Percentiles rank a stretch among this genome's conserved stretches.
Evolutionary conservation across 2,888 invertebrate species (phyloP).

Genomic region (Drosophila stalkeri): DNA sequence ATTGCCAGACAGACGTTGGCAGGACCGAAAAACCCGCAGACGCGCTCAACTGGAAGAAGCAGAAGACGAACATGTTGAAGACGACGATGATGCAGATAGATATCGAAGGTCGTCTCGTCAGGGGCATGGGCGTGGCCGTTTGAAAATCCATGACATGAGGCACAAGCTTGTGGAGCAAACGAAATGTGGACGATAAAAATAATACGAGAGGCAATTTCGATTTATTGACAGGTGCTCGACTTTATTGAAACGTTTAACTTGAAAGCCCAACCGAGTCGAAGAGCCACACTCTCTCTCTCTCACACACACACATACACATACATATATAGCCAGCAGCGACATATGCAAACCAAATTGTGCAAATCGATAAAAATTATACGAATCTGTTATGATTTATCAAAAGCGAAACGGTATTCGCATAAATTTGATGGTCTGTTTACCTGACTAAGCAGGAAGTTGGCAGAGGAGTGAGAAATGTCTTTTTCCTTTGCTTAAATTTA

Average conservation of each 20-base stretch:
- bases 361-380: constrained; percentile 73
- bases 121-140: constrained; percentile 34
- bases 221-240: constrained; percentile 82
- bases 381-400: constrained; percentile 73
- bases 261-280: constrained; percentile 48
- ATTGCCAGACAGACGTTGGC: constrained; percentile 21
- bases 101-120: constrained; percentile 41
- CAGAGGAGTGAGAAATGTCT: not conserved
- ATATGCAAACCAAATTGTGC: constrained; percentile 74
- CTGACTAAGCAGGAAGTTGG: constrained; percentile 49
- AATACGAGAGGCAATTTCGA: constrained; percentile 81
- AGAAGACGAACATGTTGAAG: constrained; percentile 26
- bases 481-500: constrained; percentile 57
- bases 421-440: constrained; percentile 32
- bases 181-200: constrained; percentile 77
- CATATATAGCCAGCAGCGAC: constrained; percentile 15
- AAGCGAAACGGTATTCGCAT: constrained; percentile 6
- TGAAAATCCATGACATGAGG: constrained; percentile 65
- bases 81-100: constrained; percentile 45
- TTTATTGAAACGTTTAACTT: constrained; percentile 81
- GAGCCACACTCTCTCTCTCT: not conserved
- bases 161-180: constrained; percentile 65
- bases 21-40: constrained; percentile 50
- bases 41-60: constrained; percentile 66
- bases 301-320: not conserved